These are phyloP conservation scores for Chromobotia macracanthus DNA, from an alignment of 2,797 vertebrate species.

Conservation along the genomic window DNA sequence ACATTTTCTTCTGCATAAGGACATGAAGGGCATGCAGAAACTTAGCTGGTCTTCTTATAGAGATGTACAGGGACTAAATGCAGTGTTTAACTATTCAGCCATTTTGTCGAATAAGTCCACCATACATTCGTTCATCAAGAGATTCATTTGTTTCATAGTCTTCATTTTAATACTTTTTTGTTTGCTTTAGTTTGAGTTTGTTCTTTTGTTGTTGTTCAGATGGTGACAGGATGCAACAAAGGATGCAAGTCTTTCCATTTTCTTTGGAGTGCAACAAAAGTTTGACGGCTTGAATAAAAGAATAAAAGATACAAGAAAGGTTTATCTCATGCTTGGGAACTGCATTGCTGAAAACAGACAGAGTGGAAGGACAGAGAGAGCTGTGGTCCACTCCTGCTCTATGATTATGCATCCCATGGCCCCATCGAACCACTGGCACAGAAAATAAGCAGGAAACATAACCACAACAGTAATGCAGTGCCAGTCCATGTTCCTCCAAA, in stretches of 20 bases:
- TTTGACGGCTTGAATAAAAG: conserved; percentile 59
- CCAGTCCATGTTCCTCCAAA: conserved; percentile 52
- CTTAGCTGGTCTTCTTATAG: conserved; percentile 48
- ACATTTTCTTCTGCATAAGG: conserved; percentile 57
- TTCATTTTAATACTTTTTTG: conserved; percentile 60
- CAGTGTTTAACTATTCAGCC: conserved; percentile 37
- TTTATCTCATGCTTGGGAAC: conserved; percentile 31
- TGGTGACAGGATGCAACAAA: conserved; percentile 60
- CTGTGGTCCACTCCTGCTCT: conserved; percentile 21
- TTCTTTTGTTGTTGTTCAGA: conserved; percentile 65
- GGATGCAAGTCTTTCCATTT: conserved; percentile 39
- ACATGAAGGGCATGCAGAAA: conserved; percentile 59
- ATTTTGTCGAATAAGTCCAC: conserved; percentile 72
- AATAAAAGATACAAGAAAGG: conserved; percentile 27
- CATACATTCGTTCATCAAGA: conserved; percentile 73
- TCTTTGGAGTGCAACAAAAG: conserved; percentile 42
- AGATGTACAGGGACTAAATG: conserved; percentile 32
- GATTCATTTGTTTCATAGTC: conserved; percentile 59
- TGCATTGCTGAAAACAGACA: conserved; percentile 44
- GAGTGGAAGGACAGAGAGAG: conserved; percentile 33
- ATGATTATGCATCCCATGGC: conserved; percentile 34
- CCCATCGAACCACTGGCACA: conserved; percentile 36
- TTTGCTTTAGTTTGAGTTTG: conserved; percentile 46
- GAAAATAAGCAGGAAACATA: conserved; percentile 51
- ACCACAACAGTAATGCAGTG: conserved; percentile 53